A percentile compares a stretch with the other conserved stretches of the same genome.
Evolutionary conservation across 2,797 vertebrate genomes (phyloP).

Genomic region (Acanthurus lineatus): DNA sequence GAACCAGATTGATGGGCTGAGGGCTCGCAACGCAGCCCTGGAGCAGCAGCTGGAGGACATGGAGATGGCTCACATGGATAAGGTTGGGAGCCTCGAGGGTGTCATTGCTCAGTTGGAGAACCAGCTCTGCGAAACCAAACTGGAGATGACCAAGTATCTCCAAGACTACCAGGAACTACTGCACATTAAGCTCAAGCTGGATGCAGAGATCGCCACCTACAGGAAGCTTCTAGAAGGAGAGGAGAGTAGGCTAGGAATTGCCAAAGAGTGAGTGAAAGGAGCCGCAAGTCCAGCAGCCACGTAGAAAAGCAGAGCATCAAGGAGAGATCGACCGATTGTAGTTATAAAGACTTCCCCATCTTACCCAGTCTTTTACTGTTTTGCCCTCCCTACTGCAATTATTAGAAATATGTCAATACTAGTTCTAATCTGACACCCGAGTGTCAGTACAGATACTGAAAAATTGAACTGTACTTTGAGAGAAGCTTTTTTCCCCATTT

Average conservation of each 20-base stretch:
- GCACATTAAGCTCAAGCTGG: conserved; percentile 86
- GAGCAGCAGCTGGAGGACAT: conserved; percentile 89
- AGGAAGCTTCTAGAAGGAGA: conserved; percentile 89
- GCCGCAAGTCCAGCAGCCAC: conserved; percentile 28
- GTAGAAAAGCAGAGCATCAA: conserved; percentile 31
- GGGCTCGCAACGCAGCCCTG: conserved; percentile 82
- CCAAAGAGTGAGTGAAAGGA: conserved; percentile 58
- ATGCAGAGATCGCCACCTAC: conserved; percentile 89
- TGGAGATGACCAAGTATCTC: conserved; percentile 84
- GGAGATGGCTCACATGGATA: conserved; percentile 86
- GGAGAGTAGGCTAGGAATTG: conserved; percentile 86
- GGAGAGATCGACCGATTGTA: conserved; percentile 31
- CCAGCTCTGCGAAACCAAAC: conserved; percentile 88
- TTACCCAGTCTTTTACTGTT: conserved; percentile 1
- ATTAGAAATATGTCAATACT: conserved; percentile 5
- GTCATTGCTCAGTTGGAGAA: conserved; percentile 85
- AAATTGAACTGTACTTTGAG: too few relatives aligned
- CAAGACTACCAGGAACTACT: conserved; percentile 84
- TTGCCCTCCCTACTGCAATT: conserved; percentile 2
- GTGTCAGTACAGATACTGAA: background rate
- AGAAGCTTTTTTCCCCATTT: too few relatives aligned
- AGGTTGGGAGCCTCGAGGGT: conserved; percentile 73
- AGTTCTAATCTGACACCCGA: background rate
- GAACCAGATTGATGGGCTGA: conserved; percentile 86
- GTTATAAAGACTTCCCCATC: conserved; percentile 22